Base-by-base conservation (phyloP, 2,797 vertebrate genomes). In the Benthosema pterotum region DNA sequence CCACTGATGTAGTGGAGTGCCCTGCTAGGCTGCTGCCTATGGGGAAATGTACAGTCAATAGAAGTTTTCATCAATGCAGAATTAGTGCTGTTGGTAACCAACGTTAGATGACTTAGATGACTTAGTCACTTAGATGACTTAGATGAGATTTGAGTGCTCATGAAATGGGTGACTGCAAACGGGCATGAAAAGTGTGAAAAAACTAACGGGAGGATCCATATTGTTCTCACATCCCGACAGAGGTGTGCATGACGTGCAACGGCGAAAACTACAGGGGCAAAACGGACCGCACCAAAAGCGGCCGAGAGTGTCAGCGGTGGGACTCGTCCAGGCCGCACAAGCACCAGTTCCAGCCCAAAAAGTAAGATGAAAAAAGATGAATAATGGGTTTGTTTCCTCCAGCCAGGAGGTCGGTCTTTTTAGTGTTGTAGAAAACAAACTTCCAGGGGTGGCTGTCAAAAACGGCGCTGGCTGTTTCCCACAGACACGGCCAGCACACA, bases 301-400 rank as follows among this genome's bases (percentile, higher is more conserved):
- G 97, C 71, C 97, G 94, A 77, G 95, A 94, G 84, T 99, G 97
- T 78, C 97, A 99, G 83, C 93, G 97, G 71, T 99, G 97, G 97
- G 97, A 99, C 88, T 93, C 92, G 12, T 80, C 92, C 73, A 94
- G 90, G 64, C 96, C 96, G 60, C 95, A 98, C 84, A 94, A 89
- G 75, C 96, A 98, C 85, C 86, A 86, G 70, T 96, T 94, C 87
- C 92, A 94, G 70, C 95, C 96, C 55, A 96, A 97, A 85, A 97
- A 94, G 97, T 99, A 94, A 93, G 74, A n/a, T n/a, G n/a, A 5
- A 7, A 15, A 7, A 1, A 45, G 13, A 2, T 7, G 2, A 32
- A 32, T n/a, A 32, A 32, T 7, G 9, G 3, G 32, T 38, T 8
- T 38, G 28, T 38, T 38, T 38, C 28, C 1, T 25, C 19, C 50